Evolutionary conservation across 2,797 vertebrate genomes (phyloP), one percentile per base, ranked within the genome.

Genomic region (Hydrolagus colliei): DNA sequence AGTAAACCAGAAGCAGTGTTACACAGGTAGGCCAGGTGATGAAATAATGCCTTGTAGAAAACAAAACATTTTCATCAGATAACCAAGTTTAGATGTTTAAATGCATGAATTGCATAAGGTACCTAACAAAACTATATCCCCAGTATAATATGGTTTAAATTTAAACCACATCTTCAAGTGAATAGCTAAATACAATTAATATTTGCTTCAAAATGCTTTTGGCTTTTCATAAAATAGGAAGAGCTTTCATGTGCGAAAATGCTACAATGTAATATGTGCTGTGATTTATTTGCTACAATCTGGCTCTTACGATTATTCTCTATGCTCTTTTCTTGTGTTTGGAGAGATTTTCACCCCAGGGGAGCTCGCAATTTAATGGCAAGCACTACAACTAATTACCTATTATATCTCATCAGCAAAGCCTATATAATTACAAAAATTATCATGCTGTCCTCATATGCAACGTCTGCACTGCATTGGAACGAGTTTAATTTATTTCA

Each of bases 341-440:
- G 79, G 35, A 67, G 79, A 71, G 35, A 84, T 84, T 35, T 68
- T 84, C 65, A 68, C 79, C 62, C 79, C n/a, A 18, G 79, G 79
- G 27, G 79, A 41, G 4, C 14, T 68, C 20, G 65, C 79, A 6
- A 84, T 71, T 71, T 84, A 84, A 84, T 67, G 22, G 71, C 65
- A 84, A 84, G 65, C 68, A 67, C 79, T 84, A 9, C 32, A 16
- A 84, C 79, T 84, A 84, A 84, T 84, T 84, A 52, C 79, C 65
- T 67, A 77, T 77, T 59, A 84, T 35, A 71, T 71, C 79, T 84
- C 79, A 84, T 84, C 65, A 84, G 65, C 16, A 84, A 84, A 71
- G 79, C 79, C 79, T 52, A 71, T 52, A 84, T 71, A 84, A 84
- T 84, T 84, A 67, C 63, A 71, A 84, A 84, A 68, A 84, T 82